A percentile compares a stretch with the other conserved stretches of the same genome.
Evolutionary conservation across 2,797 vertebrate species (phyloP).

Genomic region (Cynodonichthys magdalenae): DNA sequence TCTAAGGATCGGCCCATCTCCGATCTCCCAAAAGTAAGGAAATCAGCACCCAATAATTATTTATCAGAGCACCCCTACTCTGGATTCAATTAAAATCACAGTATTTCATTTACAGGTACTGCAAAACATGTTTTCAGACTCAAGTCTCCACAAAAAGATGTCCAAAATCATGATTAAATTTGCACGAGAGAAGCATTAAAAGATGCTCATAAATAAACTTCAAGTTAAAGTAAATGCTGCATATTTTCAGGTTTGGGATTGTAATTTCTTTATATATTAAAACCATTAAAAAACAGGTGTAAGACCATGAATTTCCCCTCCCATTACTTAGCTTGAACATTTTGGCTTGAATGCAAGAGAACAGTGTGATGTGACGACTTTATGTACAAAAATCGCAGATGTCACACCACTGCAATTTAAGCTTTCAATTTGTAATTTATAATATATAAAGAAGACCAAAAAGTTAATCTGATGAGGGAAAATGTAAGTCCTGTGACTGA

Average conservation of each 20-base stretch:
- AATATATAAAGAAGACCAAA: slow-evolving; percentile 14
- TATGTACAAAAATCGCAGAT: neutral
- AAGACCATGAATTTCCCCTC: neutral
- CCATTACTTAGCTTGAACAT: neutral
- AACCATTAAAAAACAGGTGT: neutral
- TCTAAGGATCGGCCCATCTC: no score
- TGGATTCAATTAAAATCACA: neutral
- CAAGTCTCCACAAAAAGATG: neutral
- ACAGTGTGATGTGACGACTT: neutral
- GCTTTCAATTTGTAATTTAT: neutral
- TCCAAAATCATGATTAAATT: slow-evolving; percentile 23
- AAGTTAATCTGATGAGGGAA: slow-evolving; percentile 37
- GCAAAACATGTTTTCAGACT: slow-evolving; percentile 2
- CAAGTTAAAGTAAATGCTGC: neutral
- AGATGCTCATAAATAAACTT: slow-evolving; percentile 8
- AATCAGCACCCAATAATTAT: no score
- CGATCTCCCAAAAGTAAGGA: no score
- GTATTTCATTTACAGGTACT: no score
- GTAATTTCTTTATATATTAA: neutral
- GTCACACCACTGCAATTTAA: slow-evolving; percentile 11
- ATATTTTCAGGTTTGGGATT: neutral
- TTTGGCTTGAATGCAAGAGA: neutral
- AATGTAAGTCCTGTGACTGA: slow-evolving; percentile 52
- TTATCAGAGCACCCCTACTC: no score
- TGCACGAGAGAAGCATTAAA: slow-evolving; percentile 1